phyloP scores from a whole-genome alignment of 2,797 vertebrate genomes.

The Crax fasciolata region DNA sequence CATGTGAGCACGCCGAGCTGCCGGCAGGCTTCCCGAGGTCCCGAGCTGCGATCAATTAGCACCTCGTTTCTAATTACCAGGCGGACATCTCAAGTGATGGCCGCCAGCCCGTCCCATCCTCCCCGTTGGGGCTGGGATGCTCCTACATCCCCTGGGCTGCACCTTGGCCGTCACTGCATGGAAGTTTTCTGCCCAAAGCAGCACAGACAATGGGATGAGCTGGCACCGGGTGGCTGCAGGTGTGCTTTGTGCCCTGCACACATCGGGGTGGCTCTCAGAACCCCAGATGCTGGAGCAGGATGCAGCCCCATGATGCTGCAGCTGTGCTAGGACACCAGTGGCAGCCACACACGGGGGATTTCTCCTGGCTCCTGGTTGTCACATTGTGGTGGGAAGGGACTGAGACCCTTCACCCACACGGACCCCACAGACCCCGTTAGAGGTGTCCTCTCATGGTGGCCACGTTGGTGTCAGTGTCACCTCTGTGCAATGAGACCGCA shows the following conservation, averaged over 20 bases:
- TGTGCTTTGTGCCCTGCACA: fast-evolving
- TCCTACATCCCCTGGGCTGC: not conserved
- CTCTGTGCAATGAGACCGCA: fast-evolving
- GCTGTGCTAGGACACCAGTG: fast-evolving
- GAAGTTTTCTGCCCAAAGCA: not conserved
- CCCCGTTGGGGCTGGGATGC: not conserved
- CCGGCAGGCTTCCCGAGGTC: fast-evolving
- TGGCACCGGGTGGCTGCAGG: not conserved
- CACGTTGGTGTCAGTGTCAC: not conserved
- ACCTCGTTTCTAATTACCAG: not conserved
- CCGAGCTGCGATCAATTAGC: not conserved
- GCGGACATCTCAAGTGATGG: not conserved
- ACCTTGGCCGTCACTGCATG: fast-evolving
- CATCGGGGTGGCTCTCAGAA: not conserved
- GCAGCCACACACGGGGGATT: fast-evolving
- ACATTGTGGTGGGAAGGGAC: not conserved
- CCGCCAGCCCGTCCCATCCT: not conserved
- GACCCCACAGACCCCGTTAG: not conserved
- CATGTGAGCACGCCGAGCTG: fast-evolving
- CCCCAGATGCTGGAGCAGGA: fast-evolving
- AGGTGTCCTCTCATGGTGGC: fast-evolving
- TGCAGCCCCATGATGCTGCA: fast-evolving
- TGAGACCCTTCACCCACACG: not conserved
- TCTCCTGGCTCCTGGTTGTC: not conserved
- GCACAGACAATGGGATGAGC: not conserved